Evolutionary conservation across 2,113 vertebrate genomes (phyloP).

Genomic region (Helogale parvula): DNA sequence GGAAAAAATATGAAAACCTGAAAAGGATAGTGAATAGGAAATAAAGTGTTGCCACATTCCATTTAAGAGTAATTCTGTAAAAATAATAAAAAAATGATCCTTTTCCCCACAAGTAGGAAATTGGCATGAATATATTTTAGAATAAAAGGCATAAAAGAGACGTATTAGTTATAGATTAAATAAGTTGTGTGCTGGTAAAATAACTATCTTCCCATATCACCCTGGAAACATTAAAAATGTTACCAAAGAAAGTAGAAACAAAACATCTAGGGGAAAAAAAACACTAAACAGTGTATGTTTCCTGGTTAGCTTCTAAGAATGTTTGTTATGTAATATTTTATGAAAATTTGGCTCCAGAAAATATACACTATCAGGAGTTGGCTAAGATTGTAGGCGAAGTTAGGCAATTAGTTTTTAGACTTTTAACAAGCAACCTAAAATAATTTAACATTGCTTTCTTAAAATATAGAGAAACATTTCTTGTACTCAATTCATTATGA

Average conservation of each 20-base stretch:
- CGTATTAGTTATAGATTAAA: neutral
- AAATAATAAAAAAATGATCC: neutral
- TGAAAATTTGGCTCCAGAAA: constrained; percentile 23
- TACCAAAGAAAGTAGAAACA: neutral
- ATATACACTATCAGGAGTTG: neutral
- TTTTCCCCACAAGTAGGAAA: neutral
- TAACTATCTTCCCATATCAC: neutral
- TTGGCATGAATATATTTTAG: neutral
- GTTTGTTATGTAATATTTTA: constrained; percentile 20
- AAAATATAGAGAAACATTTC: neutral
- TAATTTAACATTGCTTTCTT: neutral
- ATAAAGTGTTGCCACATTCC: neutral
- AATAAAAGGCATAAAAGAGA: neutral
- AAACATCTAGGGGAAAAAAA: neutral
- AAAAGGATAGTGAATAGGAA: neutral
- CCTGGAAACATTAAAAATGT: neutral
- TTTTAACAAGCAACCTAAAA: neutral
- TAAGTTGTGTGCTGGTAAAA: neutral
- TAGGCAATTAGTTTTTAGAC: neutral
- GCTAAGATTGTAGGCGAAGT: neutral
- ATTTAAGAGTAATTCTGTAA: neutral
- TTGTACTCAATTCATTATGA: neutral
- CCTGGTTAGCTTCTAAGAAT: neutral
- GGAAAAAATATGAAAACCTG: neutral
- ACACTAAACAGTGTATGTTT: neutral